These are phyloP conservation scores for Parasteatoda lunata DNA, from an alignment of 2,888 invertebrate species.

Conservation along the genomic window DNA sequence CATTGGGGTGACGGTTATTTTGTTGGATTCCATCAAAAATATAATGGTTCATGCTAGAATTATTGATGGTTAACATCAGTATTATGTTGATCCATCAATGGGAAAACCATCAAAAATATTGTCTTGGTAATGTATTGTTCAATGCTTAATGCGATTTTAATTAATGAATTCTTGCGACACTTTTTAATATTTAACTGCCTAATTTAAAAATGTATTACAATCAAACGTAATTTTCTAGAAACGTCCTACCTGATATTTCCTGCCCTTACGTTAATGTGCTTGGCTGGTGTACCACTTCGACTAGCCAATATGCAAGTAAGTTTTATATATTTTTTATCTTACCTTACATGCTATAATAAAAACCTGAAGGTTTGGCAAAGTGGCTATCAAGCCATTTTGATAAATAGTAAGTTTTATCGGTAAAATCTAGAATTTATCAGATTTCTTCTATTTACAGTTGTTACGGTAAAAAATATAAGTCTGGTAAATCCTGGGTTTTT, in stretches of 20 bases:
- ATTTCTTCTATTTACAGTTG: neutral
- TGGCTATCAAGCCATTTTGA: neutral
- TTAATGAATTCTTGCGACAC: too few species aligned
- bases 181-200: too few species aligned
- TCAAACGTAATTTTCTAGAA: slow-evolving; percentile 64
- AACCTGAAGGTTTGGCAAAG: neutral
- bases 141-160: too few species aligned
- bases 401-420: neutral
- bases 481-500: too few species aligned
- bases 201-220: too few species aligned
- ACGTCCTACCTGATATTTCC: slow-evolving; percentile 70
- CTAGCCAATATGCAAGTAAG: slow-evolving; percentile 70
- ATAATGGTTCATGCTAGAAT: too few species aligned
- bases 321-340: neutral
- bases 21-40: too few species aligned
- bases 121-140: too few species aligned
- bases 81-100: too few species aligned
- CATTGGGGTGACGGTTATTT: too few species aligned
- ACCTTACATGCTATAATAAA: neutral
- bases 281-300: slow-evolving; percentile 70
- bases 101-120: too few species aligned
- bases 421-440: neutral
- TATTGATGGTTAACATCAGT: too few species aligned
- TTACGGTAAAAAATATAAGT: neutral
- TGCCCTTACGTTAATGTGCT: slow-evolving; percentile 68